A percentile compares a stretch with the other conserved stretches of the same genome.
Conservation (phyloP, 1,140 invertebrate species). For the Lamellibrachia luymesi region DNA sequence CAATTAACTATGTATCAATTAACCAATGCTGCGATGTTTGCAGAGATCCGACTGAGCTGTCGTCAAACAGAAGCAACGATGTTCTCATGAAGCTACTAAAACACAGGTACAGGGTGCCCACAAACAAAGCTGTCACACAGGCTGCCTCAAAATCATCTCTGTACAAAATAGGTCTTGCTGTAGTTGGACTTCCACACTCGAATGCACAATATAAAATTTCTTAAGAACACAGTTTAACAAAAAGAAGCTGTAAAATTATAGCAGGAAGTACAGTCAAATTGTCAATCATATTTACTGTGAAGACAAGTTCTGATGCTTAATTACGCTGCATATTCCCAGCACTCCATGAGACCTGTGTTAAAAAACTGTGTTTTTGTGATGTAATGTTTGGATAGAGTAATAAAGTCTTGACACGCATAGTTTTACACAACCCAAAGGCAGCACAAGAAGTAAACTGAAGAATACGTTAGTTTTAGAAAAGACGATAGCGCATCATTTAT, state of each 20-base stretch:
- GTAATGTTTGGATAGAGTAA: background rate
- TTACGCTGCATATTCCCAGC: no score
- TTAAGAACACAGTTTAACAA: no score
- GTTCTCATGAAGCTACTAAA: conserved; percentile 73
- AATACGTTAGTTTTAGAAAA: background rate
- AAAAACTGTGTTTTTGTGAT: no score
- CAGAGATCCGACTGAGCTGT: conserved; percentile 57
- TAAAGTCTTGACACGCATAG: background rate
- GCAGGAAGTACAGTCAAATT: no score
- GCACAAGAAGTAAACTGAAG: background rate
- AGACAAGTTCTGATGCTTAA: no score
- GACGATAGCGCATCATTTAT: background rate
- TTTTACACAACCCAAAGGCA: background rate
- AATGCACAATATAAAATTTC: no score
- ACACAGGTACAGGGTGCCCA: conserved; percentile 41
- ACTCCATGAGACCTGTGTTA: no score
- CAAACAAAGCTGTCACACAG: conserved; percentile 44
- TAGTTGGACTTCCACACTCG: no score
- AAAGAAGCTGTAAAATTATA: no score
- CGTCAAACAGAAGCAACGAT: conserved; percentile 83
- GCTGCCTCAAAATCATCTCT: background rate
- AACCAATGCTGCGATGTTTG: conserved; percentile 15
- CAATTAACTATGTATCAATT: no score
- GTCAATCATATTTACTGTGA: no score
- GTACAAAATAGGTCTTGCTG: background rate